phyloP scores from a whole-genome alignment of 2,888 invertebrate species.

The Microdon myrmicae region DNA sequence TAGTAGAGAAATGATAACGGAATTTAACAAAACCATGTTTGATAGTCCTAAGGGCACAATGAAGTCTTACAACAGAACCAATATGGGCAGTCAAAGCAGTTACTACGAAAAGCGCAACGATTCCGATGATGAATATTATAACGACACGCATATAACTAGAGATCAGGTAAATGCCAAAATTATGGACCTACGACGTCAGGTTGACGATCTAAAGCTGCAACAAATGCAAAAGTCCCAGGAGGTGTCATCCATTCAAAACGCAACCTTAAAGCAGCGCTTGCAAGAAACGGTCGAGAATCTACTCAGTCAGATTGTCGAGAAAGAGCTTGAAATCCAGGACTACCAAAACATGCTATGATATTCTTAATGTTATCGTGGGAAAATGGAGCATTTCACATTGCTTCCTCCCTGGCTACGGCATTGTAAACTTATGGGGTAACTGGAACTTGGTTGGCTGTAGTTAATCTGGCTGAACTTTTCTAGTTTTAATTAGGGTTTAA shows the following conservation, averaged over 20 bases:
- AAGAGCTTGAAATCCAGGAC: conserved; percentile 74
- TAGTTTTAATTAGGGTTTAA: too few relatives aligned
- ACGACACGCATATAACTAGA: conserved; percentile 62
- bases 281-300: conserved; percentile 83
- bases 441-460: too few relatives aligned
- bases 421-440: too few relatives aligned
- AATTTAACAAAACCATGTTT: conserved; percentile 65
- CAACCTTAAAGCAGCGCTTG: conserved; percentile 83
- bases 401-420: too few relatives aligned
- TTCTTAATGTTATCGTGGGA: too few relatives aligned
- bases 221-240: conserved; percentile 83
- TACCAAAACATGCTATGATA: conserved; percentile 62
- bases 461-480: too few relatives aligned
- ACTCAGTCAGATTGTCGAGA: conserved; percentile 81
- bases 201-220: conserved; percentile 79
- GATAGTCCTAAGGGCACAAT: conserved; percentile 57
- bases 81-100: conserved; percentile 59
- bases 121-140: conserved; percentile 61
- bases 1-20: conserved; percentile 59
- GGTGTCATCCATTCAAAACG: conserved; percentile 86
- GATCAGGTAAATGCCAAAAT: conserved; percentile 74
- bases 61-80: conserved; percentile 59
- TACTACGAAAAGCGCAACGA: conserved; percentile 63
- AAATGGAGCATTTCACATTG: too few relatives aligned
- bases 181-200: conserved; percentile 77